Conservation (phyloP, 2,113 vertebrate species). For the Recurvirostra avosetta region DNA sequence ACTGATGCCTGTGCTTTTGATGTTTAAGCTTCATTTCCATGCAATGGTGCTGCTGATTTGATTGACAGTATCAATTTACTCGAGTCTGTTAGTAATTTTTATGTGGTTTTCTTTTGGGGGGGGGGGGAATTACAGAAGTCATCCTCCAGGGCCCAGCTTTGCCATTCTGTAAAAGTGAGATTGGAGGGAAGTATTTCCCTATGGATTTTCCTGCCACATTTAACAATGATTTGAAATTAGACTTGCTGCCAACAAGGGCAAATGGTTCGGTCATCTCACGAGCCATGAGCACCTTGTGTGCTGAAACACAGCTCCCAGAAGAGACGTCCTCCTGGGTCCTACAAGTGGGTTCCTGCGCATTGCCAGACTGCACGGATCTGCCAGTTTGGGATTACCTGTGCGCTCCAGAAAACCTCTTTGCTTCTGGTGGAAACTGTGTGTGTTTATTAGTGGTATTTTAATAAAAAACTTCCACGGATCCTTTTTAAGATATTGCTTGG, state of each 20-base stretch:
- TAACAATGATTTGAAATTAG: background rate
- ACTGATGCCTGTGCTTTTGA: background rate
- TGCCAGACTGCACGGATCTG: background rate
- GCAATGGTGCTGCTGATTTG: background rate
- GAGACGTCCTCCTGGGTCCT: background rate
- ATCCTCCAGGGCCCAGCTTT: background rate
- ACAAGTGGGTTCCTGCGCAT: fast-evolving
- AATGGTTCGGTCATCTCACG: background rate
- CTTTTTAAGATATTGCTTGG: background rate
- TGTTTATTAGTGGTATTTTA: background rate
- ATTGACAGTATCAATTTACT: background rate
- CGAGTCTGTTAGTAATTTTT: background rate
- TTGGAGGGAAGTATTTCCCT: background rate
- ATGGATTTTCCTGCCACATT: background rate
- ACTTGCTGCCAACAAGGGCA: background rate
- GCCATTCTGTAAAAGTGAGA: background rate
- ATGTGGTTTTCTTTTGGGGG: background rate
- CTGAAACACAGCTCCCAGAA: background rate
- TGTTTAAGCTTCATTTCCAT: background rate
- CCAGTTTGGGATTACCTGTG: background rate
- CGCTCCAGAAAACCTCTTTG: background rate
- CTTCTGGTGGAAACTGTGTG: fast-evolving
- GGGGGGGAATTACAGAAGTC: background rate
- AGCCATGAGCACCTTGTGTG: background rate
- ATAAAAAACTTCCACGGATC: background rate